These are phyloP conservation scores for Lampris megalopsis DNA, from an alignment of 2,113 vertebrate species.

Conservation along the genomic window DNA sequence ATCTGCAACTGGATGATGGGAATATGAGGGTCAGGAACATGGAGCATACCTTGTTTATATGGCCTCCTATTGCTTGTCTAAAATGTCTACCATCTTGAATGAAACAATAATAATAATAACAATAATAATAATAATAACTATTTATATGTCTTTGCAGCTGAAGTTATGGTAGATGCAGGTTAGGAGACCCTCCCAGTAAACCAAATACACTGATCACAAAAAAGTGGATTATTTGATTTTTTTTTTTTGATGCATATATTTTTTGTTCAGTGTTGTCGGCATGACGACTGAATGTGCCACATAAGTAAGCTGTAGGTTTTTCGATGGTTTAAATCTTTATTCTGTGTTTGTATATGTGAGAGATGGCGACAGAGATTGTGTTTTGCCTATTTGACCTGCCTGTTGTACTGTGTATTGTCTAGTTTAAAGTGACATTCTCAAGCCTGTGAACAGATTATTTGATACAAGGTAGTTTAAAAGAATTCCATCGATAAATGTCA, in stretches of 20 bases:
- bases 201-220: not conserved
- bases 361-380: too few species aligned
- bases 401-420: too few species aligned
- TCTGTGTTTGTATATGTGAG: not conserved
- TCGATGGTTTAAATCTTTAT: not conserved
- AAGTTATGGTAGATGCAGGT: not conserved
- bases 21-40: slow-evolving; percentile 27
- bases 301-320: not conserved
- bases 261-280: not conserved
- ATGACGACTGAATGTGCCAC: not conserved
- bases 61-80: slow-evolving; percentile 1
- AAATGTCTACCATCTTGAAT: not conserved
- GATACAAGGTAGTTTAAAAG: too few species aligned
- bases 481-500: too few species aligned
- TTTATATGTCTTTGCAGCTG: not conserved
- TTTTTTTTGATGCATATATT: not conserved
- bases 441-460: too few species aligned
- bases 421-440: too few species aligned
- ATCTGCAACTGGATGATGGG: slow-evolving; percentile 31
- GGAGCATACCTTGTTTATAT: slow-evolving; percentile 17
- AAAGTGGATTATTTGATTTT: not conserved
- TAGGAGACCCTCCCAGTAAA: slow-evolving; percentile 14
- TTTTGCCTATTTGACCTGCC: too few species aligned
- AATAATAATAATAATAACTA: too few species aligned
- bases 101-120: not conserved